Percentiles rank a stretch among this genome's conserved stretches.
Conservation (phyloP, 2,113 vertebrate genomes). For the Bubo bubo region DNA sequence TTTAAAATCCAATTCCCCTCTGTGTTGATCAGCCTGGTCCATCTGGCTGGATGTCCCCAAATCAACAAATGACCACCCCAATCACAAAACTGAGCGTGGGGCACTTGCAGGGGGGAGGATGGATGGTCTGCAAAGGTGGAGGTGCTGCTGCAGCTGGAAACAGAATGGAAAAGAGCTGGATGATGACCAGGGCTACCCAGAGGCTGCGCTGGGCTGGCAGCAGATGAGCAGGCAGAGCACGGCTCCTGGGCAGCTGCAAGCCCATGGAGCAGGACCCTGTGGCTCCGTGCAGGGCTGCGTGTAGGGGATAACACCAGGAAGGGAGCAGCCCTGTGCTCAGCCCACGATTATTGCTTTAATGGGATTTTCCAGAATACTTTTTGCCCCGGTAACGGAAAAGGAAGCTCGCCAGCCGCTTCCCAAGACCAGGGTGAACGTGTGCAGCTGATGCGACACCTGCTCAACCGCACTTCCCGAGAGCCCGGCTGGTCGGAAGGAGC, state of each 20-base stretch:
- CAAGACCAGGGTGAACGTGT: not conserved
- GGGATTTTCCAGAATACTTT: not conserved
- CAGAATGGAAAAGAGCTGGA: not conserved
- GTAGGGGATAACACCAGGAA: not conserved
- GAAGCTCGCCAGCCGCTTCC: not conserved
- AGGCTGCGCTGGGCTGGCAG: not conserved
- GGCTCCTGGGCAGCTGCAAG: not conserved
- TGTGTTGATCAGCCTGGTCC: not conserved
- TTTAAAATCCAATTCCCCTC: not conserved
- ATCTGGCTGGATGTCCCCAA: not conserved
- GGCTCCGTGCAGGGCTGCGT: not conserved
- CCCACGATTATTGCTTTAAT: not conserved
- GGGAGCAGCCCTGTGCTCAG: not conserved
- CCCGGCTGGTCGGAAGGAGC: not conserved
- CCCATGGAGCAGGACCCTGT: rapidly evolving
- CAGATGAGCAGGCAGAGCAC: not conserved
- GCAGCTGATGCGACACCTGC: not conserved
- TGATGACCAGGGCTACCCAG: not conserved
- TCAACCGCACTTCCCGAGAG: not conserved
- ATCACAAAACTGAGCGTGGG: not conserved
- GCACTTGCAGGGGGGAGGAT: not conserved
- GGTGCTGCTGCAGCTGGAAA: not conserved
- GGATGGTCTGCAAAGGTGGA: not conserved
- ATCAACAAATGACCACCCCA: not conserved
- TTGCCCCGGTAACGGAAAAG: not conserved